Conservation (phyloP, 2,888 invertebrate species). For the Cepaea hortensis region DNA sequence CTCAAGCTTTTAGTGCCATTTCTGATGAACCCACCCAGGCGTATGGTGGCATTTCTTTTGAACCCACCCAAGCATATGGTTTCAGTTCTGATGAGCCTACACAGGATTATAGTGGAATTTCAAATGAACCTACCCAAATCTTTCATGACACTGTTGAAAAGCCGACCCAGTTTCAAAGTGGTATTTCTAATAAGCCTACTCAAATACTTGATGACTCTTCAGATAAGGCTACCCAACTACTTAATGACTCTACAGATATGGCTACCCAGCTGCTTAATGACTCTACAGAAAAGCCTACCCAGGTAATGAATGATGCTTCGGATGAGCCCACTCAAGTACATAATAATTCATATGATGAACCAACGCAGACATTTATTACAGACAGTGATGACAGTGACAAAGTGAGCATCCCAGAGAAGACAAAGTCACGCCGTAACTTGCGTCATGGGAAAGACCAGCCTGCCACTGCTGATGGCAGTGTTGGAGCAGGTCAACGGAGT, state of each 20-base stretch:
- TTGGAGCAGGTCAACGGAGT: neutral
- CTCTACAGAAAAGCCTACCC: too few species aligned
- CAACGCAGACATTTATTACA: neutral
- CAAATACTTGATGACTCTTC: too few species aligned
- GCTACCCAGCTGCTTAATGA: too few species aligned
- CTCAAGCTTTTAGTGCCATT: neutral
- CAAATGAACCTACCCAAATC: neutral
- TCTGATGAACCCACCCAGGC: constrained; percentile 13
- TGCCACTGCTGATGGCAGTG: neutral
- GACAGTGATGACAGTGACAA: neutral
- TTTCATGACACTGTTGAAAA: neutral
- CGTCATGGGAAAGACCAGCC: neutral
- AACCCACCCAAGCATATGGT: neutral
- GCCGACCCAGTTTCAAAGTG: neutral
- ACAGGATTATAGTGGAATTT: neutral
- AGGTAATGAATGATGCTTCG: too few species aligned
- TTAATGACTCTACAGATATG: too few species aligned
- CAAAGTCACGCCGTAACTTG: neutral
- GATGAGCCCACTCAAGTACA: too few species aligned
- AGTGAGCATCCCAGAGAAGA: neutral
- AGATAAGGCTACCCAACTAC: too few species aligned
- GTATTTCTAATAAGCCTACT: neutral
- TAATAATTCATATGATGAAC: neutral
- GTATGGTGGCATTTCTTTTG: neutral
- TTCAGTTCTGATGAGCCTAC: neutral